Percentiles rank a stretch among this genome's conserved stretches.
Evolutionary conservation across 2,888 invertebrate species (phyloP).

Genomic region (Tribolium freemani): DNA sequence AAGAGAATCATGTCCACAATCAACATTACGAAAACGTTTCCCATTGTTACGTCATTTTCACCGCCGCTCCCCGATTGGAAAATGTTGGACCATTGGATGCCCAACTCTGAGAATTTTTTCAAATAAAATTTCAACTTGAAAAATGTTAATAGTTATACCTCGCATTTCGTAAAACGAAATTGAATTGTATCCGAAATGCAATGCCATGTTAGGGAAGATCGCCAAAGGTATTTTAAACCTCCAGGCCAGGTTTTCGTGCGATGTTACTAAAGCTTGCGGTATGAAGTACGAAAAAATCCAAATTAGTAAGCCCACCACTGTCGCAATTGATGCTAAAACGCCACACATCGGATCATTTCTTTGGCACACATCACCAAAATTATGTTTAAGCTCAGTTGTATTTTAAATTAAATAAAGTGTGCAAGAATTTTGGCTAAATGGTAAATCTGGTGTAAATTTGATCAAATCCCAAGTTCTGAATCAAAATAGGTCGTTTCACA

Average conservation of each 20-base stretch:
- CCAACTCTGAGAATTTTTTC: slow-evolving; percentile 62
- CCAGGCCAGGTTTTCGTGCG: slow-evolving; percentile 45
- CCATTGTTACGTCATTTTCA: slow-evolving; percentile 61
- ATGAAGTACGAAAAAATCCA: slow-evolving; percentile 64
- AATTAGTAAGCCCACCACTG: slow-evolving; percentile 60
- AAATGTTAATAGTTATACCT: slow-evolving; percentile 52
- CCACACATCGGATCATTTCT: too few species aligned
- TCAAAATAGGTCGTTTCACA: too few species aligned
- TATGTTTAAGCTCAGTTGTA: too few species aligned
- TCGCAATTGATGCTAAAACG: slow-evolving; percentile 60
- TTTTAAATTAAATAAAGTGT: too few species aligned
- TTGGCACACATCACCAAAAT: too few species aligned
- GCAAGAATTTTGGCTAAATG: too few species aligned
- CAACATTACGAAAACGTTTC: slow-evolving; percentile 68
- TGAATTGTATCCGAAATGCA: slow-evolving; percentile 61
- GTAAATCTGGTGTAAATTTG: too few species aligned
- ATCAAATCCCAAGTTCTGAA: too few species aligned
- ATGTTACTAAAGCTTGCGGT: slow-evolving; percentile 54
- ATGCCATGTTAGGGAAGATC: slow-evolving; percentile 63
- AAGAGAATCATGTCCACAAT: slow-evolving; percentile 70
- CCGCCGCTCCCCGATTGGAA: slow-evolving; percentile 61
- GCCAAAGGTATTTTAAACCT: slow-evolving; percentile 54
- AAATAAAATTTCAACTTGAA: slow-evolving; percentile 8
- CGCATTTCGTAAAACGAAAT: slow-evolving; percentile 63
- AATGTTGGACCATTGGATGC: slow-evolving; percentile 68